A percentile compares a stretch with the other conserved stretches of the same genome.
These are phyloP conservation scores for Tipula lateralis DNA, from an alignment of 2,888 invertebrate species.

Conservation along the genomic window DNA sequence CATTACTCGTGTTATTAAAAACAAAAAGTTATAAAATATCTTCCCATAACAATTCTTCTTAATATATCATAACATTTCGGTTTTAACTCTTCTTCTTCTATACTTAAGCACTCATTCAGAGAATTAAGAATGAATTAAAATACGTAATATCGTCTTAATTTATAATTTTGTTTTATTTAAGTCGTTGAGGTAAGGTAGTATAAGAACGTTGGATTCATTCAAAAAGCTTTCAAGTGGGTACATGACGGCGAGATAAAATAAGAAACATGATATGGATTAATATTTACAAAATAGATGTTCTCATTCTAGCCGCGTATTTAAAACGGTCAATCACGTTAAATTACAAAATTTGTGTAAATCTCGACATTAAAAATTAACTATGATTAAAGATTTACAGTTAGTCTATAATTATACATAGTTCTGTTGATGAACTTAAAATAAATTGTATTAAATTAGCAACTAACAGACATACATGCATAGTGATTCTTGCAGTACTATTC, in stretches of 20 bases:
- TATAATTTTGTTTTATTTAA: neutral
- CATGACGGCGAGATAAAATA: neutral
- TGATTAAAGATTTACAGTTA: neutral
- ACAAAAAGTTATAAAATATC: neutral
- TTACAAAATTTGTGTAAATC: neutral
- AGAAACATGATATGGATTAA: neutral
- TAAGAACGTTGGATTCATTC: neutral
- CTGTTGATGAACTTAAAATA: neutral
- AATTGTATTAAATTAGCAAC: neutral
- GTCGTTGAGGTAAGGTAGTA: neutral
- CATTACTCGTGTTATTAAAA: neutral
- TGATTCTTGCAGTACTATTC: too few species aligned
- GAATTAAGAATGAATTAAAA: neutral
- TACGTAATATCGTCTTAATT: neutral
- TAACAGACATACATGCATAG: neutral
- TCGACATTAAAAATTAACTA: neutral
- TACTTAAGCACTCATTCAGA: neutral
- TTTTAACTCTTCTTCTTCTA: neutral
- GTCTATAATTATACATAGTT: neutral
- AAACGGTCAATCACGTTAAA: neutral
- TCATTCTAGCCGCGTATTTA: neutral
- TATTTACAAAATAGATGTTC: neutral
- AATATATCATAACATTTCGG: neutral
- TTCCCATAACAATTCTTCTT: neutral
- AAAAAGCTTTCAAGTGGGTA: neutral